These are phyloP conservation scores for Pavo muticus DNA, from an alignment of 2,113 vertebrate species.

Conservation along the genomic window DNA sequence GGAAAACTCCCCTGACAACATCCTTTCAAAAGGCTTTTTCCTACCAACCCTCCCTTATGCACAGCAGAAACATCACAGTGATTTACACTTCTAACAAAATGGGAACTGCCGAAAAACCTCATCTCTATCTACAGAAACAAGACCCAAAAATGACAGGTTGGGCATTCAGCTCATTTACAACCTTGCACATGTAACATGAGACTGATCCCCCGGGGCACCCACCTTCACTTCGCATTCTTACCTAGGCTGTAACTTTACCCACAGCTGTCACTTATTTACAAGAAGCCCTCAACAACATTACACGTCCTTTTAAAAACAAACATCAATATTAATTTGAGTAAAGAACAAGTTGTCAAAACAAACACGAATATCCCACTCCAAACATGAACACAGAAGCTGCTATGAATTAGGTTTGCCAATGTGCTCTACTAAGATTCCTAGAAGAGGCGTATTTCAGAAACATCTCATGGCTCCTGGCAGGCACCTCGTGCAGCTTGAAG, in stretches of 20 bases:
- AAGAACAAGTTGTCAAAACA: slow-evolving; percentile 37
- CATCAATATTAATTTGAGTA: slow-evolving; percentile 26
- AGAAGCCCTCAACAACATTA: not conserved
- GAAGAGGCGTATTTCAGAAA: not conserved
- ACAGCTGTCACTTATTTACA: slow-evolving; percentile 21
- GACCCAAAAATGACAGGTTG: not conserved
- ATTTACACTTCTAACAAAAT: not conserved
- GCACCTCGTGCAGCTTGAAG: not conserved
- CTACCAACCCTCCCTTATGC: not conserved
- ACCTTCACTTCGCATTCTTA: slow-evolving; percentile 10
- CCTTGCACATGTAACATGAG: not conserved
- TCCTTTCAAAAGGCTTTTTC: not conserved
- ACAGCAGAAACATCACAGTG: not conserved
- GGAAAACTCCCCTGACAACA: slow-evolving; percentile 8
- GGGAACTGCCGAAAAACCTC: not conserved
- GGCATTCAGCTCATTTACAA: not conserved
- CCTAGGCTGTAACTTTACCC: not conserved
- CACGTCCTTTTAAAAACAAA: not conserved
- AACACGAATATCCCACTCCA: not conserved
- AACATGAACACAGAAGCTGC: not conserved
- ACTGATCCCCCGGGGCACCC: not conserved
- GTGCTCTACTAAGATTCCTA: not conserved
- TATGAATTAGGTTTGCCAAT: slow-evolving; percentile 23
- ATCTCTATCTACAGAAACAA: not conserved
- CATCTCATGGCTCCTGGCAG: not conserved